Conservation (phyloP, 2,113 vertebrate genomes). For the human (Homo sapiens) region GRCh38 chr11:131114501-131115000, state of each 20-base stretch:
- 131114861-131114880: slow-evolving; percentile 53
- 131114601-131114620: neutral
- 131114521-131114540: neutral
- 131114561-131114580: neutral
- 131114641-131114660: neutral
- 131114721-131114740: neutral
- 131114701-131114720: neutral
- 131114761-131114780: slow-evolving; percentile 44
- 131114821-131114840: slow-evolving; percentile 22
- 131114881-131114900: neutral
- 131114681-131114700: neutral
- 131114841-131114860: neutral
- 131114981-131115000: neutral
- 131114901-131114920: neutral
- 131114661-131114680: neutral
- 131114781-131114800: slow-evolving; percentile 40
- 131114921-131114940: neutral
- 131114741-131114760: slow-evolving; percentile 4
- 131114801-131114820: slow-evolving; percentile 42
- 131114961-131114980: neutral
- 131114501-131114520: neutral
- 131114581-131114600: neutral
- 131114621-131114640: neutral
- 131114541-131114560: neutral
- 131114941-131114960: neutral